Percentiles rank a stretch among this genome's conserved stretches.
These are phyloP conservation scores for Trissonchulus latispiculum DNA, from an alignment of 2,888 invertebrate species.

Conservation along the genomic window DNA sequence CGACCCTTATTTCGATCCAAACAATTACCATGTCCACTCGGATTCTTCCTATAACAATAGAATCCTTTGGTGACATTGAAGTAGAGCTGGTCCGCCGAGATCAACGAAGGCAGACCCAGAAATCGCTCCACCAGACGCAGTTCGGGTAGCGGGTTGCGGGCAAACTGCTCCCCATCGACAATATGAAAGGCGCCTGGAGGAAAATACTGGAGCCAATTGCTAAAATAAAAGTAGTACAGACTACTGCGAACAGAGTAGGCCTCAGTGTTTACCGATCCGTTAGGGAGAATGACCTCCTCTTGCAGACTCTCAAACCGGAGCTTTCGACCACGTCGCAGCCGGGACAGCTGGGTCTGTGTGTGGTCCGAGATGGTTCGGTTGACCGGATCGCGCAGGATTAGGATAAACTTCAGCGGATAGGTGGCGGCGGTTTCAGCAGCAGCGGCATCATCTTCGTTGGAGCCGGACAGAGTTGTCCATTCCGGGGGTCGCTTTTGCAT, in stretches of 20 bases:
- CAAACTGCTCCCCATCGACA: conserved; percentile 83
- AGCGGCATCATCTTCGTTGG: too few species aligned
- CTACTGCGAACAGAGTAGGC: conserved; percentile 56
- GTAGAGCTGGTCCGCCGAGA: conserved; percentile 77
- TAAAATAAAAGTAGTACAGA: conserved; percentile 78
- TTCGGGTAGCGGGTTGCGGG: conserved; percentile 78
- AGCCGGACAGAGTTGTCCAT: too few species aligned
- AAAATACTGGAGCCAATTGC: conserved; percentile 83
- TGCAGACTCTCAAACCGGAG: conserved; percentile 38
- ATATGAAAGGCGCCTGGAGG: conserved; percentile 69
- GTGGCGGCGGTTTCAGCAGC: too few species aligned
- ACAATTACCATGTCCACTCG: conserved; percentile 27
- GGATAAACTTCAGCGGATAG: too few species aligned
- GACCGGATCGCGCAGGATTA: conserved; percentile 91
- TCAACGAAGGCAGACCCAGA: conserved; percentile 60
- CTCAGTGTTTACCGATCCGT: conserved; percentile 45
- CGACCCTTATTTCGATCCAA: conserved; percentile 35
- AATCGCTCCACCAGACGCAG: conserved; percentile 75
- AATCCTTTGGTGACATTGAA: conserved; percentile 94
- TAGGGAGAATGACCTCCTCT: conserved; percentile 24
- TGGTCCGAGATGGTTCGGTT: conserved; percentile 90
- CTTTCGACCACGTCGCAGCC: conserved; percentile 39
- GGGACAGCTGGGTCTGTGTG: conserved; percentile 51
- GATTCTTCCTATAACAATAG: conserved; percentile 57
- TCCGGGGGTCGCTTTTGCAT: too few species aligned